Base-by-base conservation (phyloP, 2,888 invertebrate species). In the Lepeophtheirus nordmannii region DNA sequence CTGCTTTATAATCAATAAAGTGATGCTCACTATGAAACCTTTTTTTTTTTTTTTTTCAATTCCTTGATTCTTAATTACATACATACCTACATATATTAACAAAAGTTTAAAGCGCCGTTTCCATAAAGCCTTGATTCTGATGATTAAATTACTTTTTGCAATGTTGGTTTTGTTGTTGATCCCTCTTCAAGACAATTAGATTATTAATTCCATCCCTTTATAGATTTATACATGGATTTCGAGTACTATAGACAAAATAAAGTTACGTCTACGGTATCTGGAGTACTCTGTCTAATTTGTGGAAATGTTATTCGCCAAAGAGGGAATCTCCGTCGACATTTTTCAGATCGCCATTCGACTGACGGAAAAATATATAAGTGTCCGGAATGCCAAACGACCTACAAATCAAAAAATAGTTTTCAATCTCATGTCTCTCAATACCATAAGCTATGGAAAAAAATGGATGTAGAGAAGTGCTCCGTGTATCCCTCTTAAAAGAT, bases 281-380 rank as follows among this genome's bases (percentile, higher is more conserved):
- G 60, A 37, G 37, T 37, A 23, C 60, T 60, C 7, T 60, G 60
- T 37, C 60, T 60, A 11, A 60, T 60, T 38, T 60, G 60, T 60
- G 60, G 60, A 10, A 60, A 23, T 14, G 38, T 60, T 2, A 60
- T 60, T 60, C 60, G 60, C n/a, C 60, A 60, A 14, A 60, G 60
- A 14, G 60, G 38, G 11, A 60, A 60, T 60, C 38, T 60, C 17
- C 53, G 53, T 17, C 53, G 53, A 17, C 53, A 46, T 46, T 46
- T 46, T 17, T 46, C 53, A 17, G 53, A 46, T 46, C 53, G 53
- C 17, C 53, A 46, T 17, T n/a, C 14, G 2, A 8, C 53, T n/a
- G 53, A 46, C 17, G 53, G 53, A 17, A 46, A 46, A 46, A 46
- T 46, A 46, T 46, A 46, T 46, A 46, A 46, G 17, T 46, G 53